Evolutionary conservation across 2,113 vertebrate genomes (phyloP), one percentile per base, ranked within the genome.

Genomic region (Anas platyrhynchos): DNA sequence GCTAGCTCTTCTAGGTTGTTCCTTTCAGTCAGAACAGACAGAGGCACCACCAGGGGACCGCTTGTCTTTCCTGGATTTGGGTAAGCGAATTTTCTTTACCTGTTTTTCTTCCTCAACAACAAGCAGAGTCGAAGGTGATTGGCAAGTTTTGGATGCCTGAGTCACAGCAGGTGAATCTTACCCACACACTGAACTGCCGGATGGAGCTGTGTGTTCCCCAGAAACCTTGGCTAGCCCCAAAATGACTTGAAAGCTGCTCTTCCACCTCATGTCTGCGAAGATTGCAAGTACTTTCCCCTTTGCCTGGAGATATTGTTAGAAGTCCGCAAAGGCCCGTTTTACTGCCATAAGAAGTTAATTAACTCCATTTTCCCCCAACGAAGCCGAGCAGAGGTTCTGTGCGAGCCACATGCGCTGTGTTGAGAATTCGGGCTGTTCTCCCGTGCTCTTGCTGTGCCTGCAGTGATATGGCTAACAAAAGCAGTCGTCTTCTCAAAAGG

Each of bases 241-340:
- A 86, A 69, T 1, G 4, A 48, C 83, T 83, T 74, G 65, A 93
- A 95, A 96, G 86, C 23, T 0, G 8, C 73, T 75, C 83, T 86
- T 82, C 80, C 48, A 61, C 66, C 62, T 91, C 38, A 54, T 54
- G 69, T 62, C 86, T 87, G 77, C 29, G 73, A 86, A 95, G 86
- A 93, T 84, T 92, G 81, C 77, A 84, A 86, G 84, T 93, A 92
- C 83, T 96, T 97, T 92, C 77, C 84, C 54, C 29, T 92, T 94
- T 91, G 86, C 95, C 96, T 87, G 91, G 66, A 93, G 89, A 68
- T 82, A 79, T 56, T 95, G 86, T 91, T 76, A 85, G 93, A 94
- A 95, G 86, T 54, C 58, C 86, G 58, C 65, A 89, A 67, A 97
- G 44, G 69, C 84, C 54, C 12, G 3, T 92, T 95, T 91, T 85